Base-by-base conservation (phyloP, 2,888 invertebrate species). In the Acanthococcus lagerstroemiae region DNA sequence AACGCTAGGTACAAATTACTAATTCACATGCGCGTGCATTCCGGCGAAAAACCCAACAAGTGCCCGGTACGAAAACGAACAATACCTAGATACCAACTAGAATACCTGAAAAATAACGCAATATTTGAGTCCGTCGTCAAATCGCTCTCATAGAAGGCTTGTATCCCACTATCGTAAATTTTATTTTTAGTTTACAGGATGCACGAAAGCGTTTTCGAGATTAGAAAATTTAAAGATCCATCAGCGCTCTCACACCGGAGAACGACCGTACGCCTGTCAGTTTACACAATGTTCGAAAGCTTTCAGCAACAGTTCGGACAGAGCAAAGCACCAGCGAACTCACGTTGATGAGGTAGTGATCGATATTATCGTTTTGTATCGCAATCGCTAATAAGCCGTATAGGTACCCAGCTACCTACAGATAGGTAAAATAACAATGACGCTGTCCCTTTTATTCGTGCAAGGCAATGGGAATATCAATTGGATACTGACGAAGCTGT, bases 221-320 rank as follows among this genome's bases (percentile, higher is more conserved):
- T 80, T 96, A 72, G 99, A 99, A 78, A 99, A 99, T 77, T 79
- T 99, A 71, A 99, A 97, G 80, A 99, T 97, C 72, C 99, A 99
- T 78, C 87, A 95, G 69, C 79, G 95, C 37, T 93, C 93, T 1
- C 95, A 95, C 76, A 95, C 95, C 0, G 97, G 97, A 0, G 97
- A 97, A 77, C 82, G 95, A 50, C 97, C 97, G 0, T 97, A 97
- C 74, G 83, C 89, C 67, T 99, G 97, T 74, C 94, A 95, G 71
- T 92, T 91, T 71, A 84, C 87, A 0, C 89, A 90, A 63, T 99
- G 97, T 76, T 80, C 86, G 55, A 97, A 99, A 77, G 94, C 96
- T 1, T 99, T 99, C 79, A 95, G 95, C 74, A 99, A 99, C 78
- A 96, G 96, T 69, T 96, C 95, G 0, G 99, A 99, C 76, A 80